phyloP scores from a whole-genome alignment of 2,113 vertebrate species.

The Mugil cephalus region DNA sequence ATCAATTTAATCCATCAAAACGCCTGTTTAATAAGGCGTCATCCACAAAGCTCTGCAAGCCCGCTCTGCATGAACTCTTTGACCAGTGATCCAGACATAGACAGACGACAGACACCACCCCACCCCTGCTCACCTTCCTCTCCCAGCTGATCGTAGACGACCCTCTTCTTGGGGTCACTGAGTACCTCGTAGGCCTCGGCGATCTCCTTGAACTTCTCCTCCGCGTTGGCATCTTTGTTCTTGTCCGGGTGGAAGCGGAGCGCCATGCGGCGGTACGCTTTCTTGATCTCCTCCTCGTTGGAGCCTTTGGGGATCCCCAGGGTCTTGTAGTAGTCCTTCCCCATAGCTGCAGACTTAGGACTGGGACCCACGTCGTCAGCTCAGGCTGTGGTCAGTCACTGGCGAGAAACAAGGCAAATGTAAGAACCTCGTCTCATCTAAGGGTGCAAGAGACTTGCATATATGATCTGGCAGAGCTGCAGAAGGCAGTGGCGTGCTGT shows the following conservation, averaged over 20 bases:
- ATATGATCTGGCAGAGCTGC: conserved; percentile 44
- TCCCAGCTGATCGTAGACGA: conserved; percentile 95
- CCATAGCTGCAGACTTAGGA: conserved; percentile 85
- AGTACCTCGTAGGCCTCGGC: conserved; percentile 98
- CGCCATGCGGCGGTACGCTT: conserved; percentile 97
- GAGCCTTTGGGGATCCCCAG: conserved; percentile 92
- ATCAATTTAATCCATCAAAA: conserved; percentile 56
- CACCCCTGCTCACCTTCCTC: conserved; percentile 91
- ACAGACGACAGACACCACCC: background rate
- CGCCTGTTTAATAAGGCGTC: conserved; percentile 22
- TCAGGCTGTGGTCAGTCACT: conserved; percentile 62
- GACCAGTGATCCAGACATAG: conserved; percentile 4
- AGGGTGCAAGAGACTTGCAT: conserved; percentile 26
- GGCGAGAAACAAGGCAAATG: conserved; percentile 31
- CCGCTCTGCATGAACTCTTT: conserved; percentile 25
- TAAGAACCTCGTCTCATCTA: conserved; percentile 23
- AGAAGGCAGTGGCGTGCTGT: conserved; percentile 11
- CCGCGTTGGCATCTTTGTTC: conserved; percentile 94
- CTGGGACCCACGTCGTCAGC: conserved; percentile 42
- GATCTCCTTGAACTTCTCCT: conserved; percentile 99
- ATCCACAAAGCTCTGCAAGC: background rate
- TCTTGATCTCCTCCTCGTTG: conserved; percentile 98
- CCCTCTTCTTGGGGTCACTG: conserved; percentile 97
- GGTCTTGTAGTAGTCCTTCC: conserved; percentile 98
- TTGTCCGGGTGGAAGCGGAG: conserved; percentile 98